These are phyloP conservation scores for Tapirus terrestris DNA, from an alignment of 2,113 vertebrate genomes.

Conservation along the genomic window DNA sequence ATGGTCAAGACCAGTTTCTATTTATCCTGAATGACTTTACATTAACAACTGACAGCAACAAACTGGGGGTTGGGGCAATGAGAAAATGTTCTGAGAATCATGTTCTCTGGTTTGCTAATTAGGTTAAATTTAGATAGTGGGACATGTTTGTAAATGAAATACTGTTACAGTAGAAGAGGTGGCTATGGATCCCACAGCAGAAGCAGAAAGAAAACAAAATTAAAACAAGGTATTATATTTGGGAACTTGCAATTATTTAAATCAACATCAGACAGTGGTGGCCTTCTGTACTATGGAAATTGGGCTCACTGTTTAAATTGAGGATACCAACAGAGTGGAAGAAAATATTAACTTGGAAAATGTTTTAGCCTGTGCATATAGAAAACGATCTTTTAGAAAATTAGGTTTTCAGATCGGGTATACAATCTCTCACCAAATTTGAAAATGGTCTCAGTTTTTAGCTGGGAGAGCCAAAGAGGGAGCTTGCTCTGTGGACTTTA, in stretches of 20 bases:
- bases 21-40: conserved; percentile 41
- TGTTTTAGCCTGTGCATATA: not conserved
- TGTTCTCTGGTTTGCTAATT: not conserved
- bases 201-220: conserved; percentile 1
- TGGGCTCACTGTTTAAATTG: conserved; percentile 17
- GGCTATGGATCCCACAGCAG: not conserved
- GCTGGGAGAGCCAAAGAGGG: not conserved
- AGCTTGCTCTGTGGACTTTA: not conserved
- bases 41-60: not conserved
- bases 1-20: not conserved
- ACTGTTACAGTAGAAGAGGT: not conserved
- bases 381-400: conserved; percentile 35
- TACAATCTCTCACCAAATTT: conserved; percentile 14
- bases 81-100: conserved; percentile 4
- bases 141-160: conserved; percentile 51
- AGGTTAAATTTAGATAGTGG: not conserved
- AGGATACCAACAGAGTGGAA: not conserved
- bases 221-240: conserved; percentile 26
- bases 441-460: not conserved
- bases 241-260: conserved; percentile 35
- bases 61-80: fast-evolving
- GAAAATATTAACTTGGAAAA: conserved; percentile 39
- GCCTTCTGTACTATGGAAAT: not conserved
- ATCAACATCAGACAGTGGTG: not conserved
- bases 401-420: not conserved